Conservation (phyloP, 2,797 vertebrate species). For the Tympanoctomys barrerae region DNA sequence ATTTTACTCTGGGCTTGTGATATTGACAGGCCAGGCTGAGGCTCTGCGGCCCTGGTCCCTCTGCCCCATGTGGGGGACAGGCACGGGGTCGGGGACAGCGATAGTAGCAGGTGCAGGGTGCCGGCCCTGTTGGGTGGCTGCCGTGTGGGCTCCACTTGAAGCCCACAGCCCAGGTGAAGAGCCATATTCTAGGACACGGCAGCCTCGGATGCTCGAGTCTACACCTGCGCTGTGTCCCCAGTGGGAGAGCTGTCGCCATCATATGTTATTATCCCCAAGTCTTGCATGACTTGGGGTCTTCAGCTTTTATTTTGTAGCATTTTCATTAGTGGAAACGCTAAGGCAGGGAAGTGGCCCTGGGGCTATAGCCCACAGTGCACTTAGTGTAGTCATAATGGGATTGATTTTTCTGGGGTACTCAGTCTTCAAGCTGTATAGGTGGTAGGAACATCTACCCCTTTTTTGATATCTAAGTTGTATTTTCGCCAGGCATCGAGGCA, state of each 20-base stretch:
- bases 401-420: not conserved
- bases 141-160: not conserved
- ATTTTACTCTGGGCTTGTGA: not conserved
- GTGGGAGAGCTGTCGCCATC: not conserved
- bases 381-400: not conserved
- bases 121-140: not conserved
- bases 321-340: not conserved
- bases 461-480: not conserved
- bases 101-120: not conserved
- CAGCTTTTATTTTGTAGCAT: not conserved
- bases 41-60: not conserved
- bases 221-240: not conserved
- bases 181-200: not conserved
- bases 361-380: not conserved
- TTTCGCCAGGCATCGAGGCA: not conserved
- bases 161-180: not conserved
- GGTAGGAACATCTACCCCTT: slow-evolving; percentile 53
- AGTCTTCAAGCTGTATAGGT: not conserved
- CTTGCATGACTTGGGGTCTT: not conserved
- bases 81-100: not conserved
- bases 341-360: not conserved
- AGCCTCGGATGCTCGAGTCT: not conserved
- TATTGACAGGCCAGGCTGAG: not conserved
- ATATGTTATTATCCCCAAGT: not conserved
- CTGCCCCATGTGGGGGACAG: not conserved